Conservation (phyloP, 2,797 vertebrate species). For the Amphiprion clarkii region DNA sequence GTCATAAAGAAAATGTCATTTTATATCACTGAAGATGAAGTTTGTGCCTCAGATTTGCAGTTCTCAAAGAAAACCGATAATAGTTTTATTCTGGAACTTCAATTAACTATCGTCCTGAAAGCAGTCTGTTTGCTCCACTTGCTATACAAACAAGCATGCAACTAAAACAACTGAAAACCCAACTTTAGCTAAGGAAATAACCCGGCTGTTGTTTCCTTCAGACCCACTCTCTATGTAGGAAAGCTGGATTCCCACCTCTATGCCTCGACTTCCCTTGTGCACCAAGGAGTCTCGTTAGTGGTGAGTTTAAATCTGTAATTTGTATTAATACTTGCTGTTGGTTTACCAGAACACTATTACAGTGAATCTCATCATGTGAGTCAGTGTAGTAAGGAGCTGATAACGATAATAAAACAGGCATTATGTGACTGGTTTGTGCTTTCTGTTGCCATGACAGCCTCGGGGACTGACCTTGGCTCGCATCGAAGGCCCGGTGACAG, state of each 20-base stretch:
- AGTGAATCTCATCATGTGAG: background rate
- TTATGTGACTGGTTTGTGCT: slow-evolving; percentile 12
- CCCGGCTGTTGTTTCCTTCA: slow-evolving; percentile 58
- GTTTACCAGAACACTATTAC: background rate
- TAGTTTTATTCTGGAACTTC: background rate
- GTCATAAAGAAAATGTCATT: background rate
- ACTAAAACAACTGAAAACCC: background rate
- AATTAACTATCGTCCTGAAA: background rate
- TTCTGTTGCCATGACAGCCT: slow-evolving; percentile 84
- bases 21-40: background rate
- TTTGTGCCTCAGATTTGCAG: background rate
- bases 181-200: slow-evolving; percentile 9
- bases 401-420: background rate
- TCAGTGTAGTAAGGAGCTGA: background rate
- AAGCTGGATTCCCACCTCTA: slow-evolving; percentile 93
- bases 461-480: slow-evolving; percentile 91
- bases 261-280: slow-evolving; percentile 92
- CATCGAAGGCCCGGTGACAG: slow-evolving; percentile 90
- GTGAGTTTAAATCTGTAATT: slow-evolving; percentile 81
- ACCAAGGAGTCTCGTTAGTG: slow-evolving; percentile 92
- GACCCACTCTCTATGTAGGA: slow-evolving; percentile 94
- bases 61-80: background rate
- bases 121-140: background rate
- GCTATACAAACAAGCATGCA: background rate
- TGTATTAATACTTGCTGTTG: too few species aligned